Percentiles rank a stretch among this genome's conserved stretches.
These are phyloP conservation scores for Drosophila yooni DNA, from an alignment of 2,888 invertebrate species.

Conservation along the genomic window DNA sequence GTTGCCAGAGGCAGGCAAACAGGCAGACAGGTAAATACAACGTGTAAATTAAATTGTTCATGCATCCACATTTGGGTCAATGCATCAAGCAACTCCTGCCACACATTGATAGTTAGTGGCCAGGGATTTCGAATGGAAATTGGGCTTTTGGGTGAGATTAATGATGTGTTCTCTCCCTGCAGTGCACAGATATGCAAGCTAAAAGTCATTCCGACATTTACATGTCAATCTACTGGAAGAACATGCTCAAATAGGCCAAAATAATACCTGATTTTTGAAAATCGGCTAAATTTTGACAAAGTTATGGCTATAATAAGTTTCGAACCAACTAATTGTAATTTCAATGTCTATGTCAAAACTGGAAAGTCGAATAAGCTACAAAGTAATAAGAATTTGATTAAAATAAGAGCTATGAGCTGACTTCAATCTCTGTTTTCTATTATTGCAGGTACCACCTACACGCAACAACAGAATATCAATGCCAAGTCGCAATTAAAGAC, in stretches of 20 bases:
- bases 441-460: slow-evolving; percentile 80
- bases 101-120: neutral
- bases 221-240: neutral
- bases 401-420: neutral
- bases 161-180: neutral
- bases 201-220: neutral
- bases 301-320: neutral
- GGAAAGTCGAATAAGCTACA: neutral
- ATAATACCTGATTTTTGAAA: neutral
- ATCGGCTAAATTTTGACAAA: neutral
- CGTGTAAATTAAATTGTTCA: slow-evolving; percentile 43
- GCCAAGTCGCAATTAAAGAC: slow-evolving; percentile 56
- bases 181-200: neutral
- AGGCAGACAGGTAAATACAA: slow-evolving; percentile 6
- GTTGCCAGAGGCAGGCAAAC: slow-evolving; percentile 9
- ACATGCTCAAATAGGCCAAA: neutral
- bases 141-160: neutral
- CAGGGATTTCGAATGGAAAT: neutral
- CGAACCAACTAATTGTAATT: neutral
- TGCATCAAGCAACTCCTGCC: slow-evolving; percentile 1
- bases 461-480: slow-evolving; percentile 83
- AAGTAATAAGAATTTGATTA: neutral
- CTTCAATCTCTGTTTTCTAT: slow-evolving; percentile 8
- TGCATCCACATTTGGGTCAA: slow-evolving; percentile 32
- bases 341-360: neutral